phyloP scores from a whole-genome alignment of 2,113 vertebrate species.

The Centrocercus urophasianus region DNA sequence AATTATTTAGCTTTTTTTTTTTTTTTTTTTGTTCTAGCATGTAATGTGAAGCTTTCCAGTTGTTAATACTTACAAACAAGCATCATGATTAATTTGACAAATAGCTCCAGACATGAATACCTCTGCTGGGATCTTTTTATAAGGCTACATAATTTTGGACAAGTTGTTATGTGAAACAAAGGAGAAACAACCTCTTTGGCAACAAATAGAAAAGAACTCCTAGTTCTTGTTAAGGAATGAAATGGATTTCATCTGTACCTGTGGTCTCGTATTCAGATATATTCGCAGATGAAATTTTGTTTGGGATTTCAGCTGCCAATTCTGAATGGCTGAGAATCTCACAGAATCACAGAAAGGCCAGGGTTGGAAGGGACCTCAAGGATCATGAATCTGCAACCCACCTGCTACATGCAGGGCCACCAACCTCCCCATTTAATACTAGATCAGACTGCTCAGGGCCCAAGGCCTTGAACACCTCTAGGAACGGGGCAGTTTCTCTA shows the following conservation, averaged over 20 bases:
- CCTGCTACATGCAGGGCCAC: too few species aligned
- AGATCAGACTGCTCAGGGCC: too few species aligned
- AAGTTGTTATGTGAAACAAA: conserved; percentile 41
- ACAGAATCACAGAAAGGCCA: too few species aligned
- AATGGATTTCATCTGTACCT: not conserved
- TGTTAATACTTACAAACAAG: conserved; percentile 64
- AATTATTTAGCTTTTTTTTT: conserved; percentile 18
- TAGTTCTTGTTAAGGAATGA: not conserved
- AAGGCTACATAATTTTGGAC: conserved; percentile 26
- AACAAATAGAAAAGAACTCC: not conserved
- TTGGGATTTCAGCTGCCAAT: not conserved
- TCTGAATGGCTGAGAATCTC: not conserved
- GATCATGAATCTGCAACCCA: too few species aligned
- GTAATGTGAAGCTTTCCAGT: conserved; percentile 69
- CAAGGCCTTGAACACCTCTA: too few species aligned
- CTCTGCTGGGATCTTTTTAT: conserved; percentile 58
- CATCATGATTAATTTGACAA: conserved; percentile 71
- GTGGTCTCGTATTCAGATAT: not conserved
- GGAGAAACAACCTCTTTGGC: conserved; percentile 39
- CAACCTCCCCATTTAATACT: too few species aligned
- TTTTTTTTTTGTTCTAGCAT: not conserved
- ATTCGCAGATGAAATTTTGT: not conserved
- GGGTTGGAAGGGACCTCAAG: too few species aligned
- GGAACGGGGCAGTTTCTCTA: not conserved
- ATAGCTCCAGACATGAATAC: conserved; percentile 46